phyloP scores from a whole-genome alignment of 2,113 vertebrate species.

The Acanthisitta chloris region DNA sequence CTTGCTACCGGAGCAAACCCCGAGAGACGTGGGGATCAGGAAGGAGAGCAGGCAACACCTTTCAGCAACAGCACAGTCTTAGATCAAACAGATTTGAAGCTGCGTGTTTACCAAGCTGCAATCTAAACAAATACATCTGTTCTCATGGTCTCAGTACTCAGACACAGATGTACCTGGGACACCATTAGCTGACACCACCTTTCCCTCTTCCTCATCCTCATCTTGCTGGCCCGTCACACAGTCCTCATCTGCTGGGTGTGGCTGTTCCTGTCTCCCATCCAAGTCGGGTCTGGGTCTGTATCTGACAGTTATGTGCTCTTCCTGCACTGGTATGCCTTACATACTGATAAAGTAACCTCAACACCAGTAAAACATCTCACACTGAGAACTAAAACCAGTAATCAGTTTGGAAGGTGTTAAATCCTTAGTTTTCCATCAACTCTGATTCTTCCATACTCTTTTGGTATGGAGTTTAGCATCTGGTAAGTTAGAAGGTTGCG shows the following conservation, averaged over 20 bases:
- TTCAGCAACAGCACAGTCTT: background rate
- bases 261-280: background rate
- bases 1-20: background rate
- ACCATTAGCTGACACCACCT: background rate
- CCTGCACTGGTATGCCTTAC: fast-evolving
- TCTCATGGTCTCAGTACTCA: background rate
- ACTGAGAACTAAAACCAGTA: background rate
- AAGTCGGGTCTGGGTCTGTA: background rate
- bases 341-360: background rate
- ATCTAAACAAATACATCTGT: background rate
- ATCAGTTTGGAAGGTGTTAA: background rate
- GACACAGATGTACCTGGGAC: background rate
- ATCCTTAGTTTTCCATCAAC: background rate
- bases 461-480: background rate
- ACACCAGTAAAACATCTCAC: background rate
- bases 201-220: background rate
- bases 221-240: background rate
- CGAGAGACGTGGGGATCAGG: background rate
- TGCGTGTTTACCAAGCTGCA: fast-evolving
- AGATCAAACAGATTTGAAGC: background rate
- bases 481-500: background rate
- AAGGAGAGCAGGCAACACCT: background rate
- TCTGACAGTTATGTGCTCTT: background rate
- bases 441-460: background rate
- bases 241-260: fast-evolving